Conservation (phyloP, 64 coral and sea anemone species). For the Pachyseris speciosa region DNA sequence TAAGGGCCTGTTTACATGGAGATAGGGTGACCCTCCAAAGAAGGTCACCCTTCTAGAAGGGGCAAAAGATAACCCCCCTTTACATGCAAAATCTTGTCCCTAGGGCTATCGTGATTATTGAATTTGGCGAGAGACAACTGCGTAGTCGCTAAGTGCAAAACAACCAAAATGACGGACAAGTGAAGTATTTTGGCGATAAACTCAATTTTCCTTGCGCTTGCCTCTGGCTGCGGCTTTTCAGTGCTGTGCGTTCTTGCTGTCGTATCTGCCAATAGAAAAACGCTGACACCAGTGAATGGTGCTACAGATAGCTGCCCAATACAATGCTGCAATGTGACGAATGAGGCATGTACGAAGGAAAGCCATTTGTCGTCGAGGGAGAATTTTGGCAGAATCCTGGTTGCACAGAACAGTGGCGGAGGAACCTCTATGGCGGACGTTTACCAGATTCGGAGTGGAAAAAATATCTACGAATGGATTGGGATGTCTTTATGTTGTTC, state of each 20-base stretch:
- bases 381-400: constrained; percentile 30
- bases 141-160: background rate
- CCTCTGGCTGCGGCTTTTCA: constrained; percentile 8
- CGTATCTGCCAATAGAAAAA: background rate
- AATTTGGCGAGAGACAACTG: background rate
- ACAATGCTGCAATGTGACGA: background rate
- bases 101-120: too few relatives aligned
- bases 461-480: constrained; percentile 64
- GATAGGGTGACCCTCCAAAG: too few relatives aligned
- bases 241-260: constrained; percentile 32
- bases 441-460: constrained; percentile 52
- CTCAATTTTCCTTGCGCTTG: background rate
- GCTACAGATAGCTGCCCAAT: background rate
- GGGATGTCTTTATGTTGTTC: background rate
- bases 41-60: too few relatives aligned
- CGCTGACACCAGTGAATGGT: background rate
- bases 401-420: constrained; percentile 49
- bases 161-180: constrained; percentile 3
- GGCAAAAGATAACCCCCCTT: too few relatives aligned
- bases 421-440: constrained; percentile 37
- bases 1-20: too few relatives aligned
- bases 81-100: too few relatives aligned
- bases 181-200: background rate
- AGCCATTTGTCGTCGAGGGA: constrained; percentile 8
- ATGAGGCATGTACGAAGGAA: constrained; percentile 18